These are phyloP conservation scores for Tamandua tetradactyla DNA, from an alignment of 2,797 vertebrate genomes.

Conservation along the genomic window DNA sequence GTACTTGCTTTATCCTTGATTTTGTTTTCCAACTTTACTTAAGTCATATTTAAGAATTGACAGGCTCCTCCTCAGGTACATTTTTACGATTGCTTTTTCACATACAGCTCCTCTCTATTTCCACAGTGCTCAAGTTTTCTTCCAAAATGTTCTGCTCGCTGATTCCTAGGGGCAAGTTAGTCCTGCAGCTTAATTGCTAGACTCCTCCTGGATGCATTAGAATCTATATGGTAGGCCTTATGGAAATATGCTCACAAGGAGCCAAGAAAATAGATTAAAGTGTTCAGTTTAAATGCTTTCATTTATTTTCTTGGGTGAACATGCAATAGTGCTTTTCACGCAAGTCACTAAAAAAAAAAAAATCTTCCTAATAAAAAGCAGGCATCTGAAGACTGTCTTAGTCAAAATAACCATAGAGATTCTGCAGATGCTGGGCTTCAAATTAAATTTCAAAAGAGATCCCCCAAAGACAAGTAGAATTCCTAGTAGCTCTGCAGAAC, in stretches of 20 bases:
- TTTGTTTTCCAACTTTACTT: neutral
- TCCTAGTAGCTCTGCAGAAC: constrained; percentile 39
- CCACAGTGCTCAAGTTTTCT: neutral
- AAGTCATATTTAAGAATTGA: neutral
- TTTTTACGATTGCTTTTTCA: constrained; percentile 7
- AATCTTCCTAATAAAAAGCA: constrained; percentile 68
- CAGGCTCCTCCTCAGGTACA: neutral
- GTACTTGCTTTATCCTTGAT: neutral
- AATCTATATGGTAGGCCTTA: constrained; percentile 59
- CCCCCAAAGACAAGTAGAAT: constrained; percentile 35
- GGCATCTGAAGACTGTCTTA: constrained; percentile 36
- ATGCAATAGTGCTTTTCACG: constrained; percentile 57
- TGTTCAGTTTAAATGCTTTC: constrained; percentile 66
- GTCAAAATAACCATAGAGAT: constrained; percentile 31
- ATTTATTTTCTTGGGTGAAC: constrained; percentile 57
- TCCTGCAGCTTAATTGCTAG: constrained; percentile 27
- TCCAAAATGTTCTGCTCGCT: constrained; percentile 14
- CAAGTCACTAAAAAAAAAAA: constrained; percentile 33
- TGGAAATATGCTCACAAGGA: constrained; percentile 53
- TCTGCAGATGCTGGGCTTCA: constrained; percentile 64
- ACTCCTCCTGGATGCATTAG: neutral
- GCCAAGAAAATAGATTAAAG: constrained; percentile 61
- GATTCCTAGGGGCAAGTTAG: neutral
- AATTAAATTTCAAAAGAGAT: constrained; percentile 58
- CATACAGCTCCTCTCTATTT: neutral